These are phyloP conservation scores for Acanthornis magna DNA, from an alignment of 2,797 vertebrate species.

Conservation along the genomic window DNA sequence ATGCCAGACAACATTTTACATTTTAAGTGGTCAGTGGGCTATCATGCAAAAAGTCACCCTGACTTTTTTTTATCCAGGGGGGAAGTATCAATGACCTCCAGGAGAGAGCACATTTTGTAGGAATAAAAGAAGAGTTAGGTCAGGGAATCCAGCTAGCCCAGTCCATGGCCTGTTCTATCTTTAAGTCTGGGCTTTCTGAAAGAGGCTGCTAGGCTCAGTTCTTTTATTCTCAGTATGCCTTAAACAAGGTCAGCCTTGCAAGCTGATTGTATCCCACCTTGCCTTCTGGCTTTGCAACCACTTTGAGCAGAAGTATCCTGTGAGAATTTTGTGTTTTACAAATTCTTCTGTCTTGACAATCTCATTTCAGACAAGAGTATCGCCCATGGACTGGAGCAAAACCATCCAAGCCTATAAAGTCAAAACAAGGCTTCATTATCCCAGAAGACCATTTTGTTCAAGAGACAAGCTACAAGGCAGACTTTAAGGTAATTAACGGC, in stretches of 20 bases:
- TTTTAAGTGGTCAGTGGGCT: neutral
- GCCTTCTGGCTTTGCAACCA: neutral
- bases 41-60: neutral
- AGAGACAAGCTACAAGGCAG: conserved; percentile 87
- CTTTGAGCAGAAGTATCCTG: neutral
- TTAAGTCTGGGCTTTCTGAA: neutral
- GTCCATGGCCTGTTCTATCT: neutral
- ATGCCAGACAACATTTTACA: neutral
- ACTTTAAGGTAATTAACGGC: conserved; percentile 81
- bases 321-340: neutral
- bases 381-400: conserved; percentile 85
- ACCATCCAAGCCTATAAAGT: conserved; percentile 82
- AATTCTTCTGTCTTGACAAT: neutral
- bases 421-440: conserved; percentile 77
- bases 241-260: neutral
- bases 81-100: neutral
- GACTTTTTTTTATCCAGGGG: neutral
- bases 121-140: neutral
- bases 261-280: neutral
- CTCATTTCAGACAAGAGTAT: conserved; percentile 85
- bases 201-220: neutral
- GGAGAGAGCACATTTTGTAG: neutral
- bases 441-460: conserved; percentile 76
- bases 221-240: neutral
- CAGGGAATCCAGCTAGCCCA: neutral